Percentiles rank a stretch among this genome's conserved stretches.
phyloP scores from a whole-genome alignment of 2,888 invertebrate genomes.

The Hemaris fuciformis region DNA sequence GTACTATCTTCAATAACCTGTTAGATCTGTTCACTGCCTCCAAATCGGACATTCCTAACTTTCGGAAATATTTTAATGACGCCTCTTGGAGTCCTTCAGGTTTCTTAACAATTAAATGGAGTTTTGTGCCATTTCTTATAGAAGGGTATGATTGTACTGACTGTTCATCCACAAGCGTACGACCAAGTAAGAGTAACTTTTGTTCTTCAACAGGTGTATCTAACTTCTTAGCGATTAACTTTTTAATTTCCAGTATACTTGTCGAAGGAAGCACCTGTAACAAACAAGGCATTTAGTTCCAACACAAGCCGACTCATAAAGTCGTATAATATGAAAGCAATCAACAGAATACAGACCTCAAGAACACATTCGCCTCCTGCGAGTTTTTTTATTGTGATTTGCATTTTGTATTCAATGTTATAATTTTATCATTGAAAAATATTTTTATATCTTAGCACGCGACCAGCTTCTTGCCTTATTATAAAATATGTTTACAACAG shows the following conservation, averaged over 20 bases:
- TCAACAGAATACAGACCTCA: constrained; percentile 82
- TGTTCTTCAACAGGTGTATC: constrained; percentile 86
- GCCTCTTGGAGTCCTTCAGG: constrained; percentile 83
- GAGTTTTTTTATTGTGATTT: constrained; percentile 86
- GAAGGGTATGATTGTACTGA: constrained; percentile 85
- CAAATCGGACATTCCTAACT: constrained; percentile 81
- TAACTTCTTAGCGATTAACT: constrained; percentile 82
- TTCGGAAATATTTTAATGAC: constrained; percentile 81
- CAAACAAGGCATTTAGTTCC: not conserved
- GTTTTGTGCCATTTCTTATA: constrained; percentile 88
- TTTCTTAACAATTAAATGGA: constrained; percentile 87
- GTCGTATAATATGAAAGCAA: constrained; percentile 16
- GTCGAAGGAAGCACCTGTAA: constrained; percentile 79
- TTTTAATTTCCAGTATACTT: constrained; percentile 86
- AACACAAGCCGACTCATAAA: too few species aligned
- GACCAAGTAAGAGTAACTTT: constrained; percentile 86
- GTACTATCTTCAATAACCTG: constrained; percentile 79
- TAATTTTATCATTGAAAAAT: constrained; percentile 16
- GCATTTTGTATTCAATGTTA: constrained; percentile 74
- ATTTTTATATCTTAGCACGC: not conserved
- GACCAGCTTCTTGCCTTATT: too few species aligned
- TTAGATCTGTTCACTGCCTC: constrained; percentile 84
- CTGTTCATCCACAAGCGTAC: constrained; percentile 87
- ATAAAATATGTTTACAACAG: too few species aligned
- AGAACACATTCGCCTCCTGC: constrained; percentile 86